Base-by-base conservation (phyloP, 2,888 invertebrate genomes). In the Drosophila neonasuta region DNA sequence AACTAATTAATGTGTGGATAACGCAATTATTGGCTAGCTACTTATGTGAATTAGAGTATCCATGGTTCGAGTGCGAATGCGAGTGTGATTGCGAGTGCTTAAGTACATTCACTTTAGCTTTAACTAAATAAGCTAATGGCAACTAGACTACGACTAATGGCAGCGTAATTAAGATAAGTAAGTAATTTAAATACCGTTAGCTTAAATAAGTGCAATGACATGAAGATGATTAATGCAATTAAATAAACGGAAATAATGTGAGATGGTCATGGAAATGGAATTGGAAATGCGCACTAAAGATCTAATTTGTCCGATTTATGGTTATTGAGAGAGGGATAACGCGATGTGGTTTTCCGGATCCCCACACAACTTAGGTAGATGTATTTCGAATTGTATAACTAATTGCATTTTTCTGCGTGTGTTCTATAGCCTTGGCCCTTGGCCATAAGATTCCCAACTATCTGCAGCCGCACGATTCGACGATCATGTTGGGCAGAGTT, bases 401-500 rank as follows among this genome's bases (percentile, higher is more conserved):
- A 41, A 41, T 30, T 52, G 29, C 8, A 39, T 51, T 24, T 36
- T 13, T 41, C 10, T 29, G n/a, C 39, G 13, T 34, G 17, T 36
- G 9, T 30, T 9, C 3, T 46, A 17, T 52, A 75, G 69, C 66
- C 59, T 71, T 42, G 20, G 13, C 20, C 15, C 13, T 58, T 15
- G 39, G 15, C 39, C 51, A 45, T 10, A 13, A 10, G 42, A 42
- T 34, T 13, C 20, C 44, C 54, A 69, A 85, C 92, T 91, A 96
- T 95, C 96, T 95, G 88, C 97, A 97, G 15, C 97, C 97, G 89
- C 97, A 97, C 6, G 95, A 94, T 79, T 97, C 96, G n/a, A 97
- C 96, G 42, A 97, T 95, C 96, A 97, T 97, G 84, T 97, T 96
- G 0, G 96, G 96, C 65, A 97, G 90, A 1, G 94, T 94, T 87